Evolutionary conservation across 2,113 vertebrate genomes (phyloP), one percentile per base, ranked within the genome.

Genomic region (Chionodraco myersi): DNA sequence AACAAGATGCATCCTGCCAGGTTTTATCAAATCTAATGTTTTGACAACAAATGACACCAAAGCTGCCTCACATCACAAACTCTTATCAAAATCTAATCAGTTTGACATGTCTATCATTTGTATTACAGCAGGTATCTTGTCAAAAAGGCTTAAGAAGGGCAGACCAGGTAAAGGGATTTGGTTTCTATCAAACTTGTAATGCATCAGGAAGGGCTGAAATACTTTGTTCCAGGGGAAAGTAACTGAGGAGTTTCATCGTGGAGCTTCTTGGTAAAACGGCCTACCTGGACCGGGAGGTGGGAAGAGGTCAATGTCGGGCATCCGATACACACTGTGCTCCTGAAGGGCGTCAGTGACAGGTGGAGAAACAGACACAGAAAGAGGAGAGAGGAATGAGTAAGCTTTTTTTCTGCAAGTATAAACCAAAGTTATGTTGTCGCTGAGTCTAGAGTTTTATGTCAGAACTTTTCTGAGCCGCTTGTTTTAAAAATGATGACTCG

Each of bases 251-350:
- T 34, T 0, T 44, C 26, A 14, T 15, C 41, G 57, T 58, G 36
- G 14, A 26, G 75, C 14, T 3, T 23, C 10, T 18, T 14, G 26
- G 54, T 34, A 15, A 64, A 49, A 0, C 11, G 4, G 58, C 82
- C 57, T 88, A 95, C 95, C 95, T 91, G 94, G 89, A 78, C 90
- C 93, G 16, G 78, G 69, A 76, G 82, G 74, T n/a, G 64, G 70
- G 51, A 91, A 68, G 57, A 93, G 64, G 63, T 89, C 69, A 23
- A 91, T 51, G 53, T 88, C 77, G 36, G 94, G 89, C 88, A 94
- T 89, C 16, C 90, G 91, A 81, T 91, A 92, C 21, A 96, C 87
- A 11, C 74, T 84, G 47, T 80, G 18, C 44, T 85, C 86, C 94
- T 93, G 77, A 36, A 60, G 41, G 34, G 45, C 0, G 3, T n/a